Base-by-base conservation (phyloP, 2,797 vertebrate species). In the Lacerta agilis region DNA sequence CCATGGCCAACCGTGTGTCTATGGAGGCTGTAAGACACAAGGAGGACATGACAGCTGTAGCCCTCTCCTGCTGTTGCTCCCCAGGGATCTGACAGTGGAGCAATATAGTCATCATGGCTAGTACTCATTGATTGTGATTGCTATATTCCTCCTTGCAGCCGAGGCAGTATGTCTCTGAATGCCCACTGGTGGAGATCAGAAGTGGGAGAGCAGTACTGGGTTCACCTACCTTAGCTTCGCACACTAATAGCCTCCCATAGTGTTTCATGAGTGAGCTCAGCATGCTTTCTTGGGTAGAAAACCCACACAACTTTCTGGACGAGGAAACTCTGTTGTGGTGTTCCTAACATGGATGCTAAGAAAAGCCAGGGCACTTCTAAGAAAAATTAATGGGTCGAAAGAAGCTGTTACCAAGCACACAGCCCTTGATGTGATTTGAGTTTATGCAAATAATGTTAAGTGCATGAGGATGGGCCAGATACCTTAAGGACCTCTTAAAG, bases 401-500 rank as follows among this genome's bases (percentile, higher is more conserved):
- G 18, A 79, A 79, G 64, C 49, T 25, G 2, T 71, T 45, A 49
- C 1, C 1, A 79, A 82, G 6, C 11, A 23, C 43, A 61, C 0
- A 0, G 71, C 25, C 10, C 69, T 84, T 84, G 75, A 33, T 72
- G 38, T 58, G 75, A 79, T 79, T 72, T 79, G 82, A 73, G n/a
- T 3, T 17, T 72, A 38, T 79, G 29, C 36, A 72, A 88, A 81
- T 58, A 69, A 88, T 36, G 17, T 64, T 86, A 86, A 79, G 23
- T 33, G 77, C 64, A 80, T 87, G n/a, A 80, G 3, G 8, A 58
- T 77, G 1, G 3, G 36, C 41, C 77, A 72, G 72, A 84, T 75
- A 84, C 27, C 80, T 82, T 82, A 87, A 79, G 33, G 18, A 27
- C 0, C 77, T 66, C 83, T 17, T 82, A 73, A 85, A 88, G 29